Base-by-base conservation (phyloP, 2,797 vertebrate species). In the Trachops cirrhosus region DNA sequence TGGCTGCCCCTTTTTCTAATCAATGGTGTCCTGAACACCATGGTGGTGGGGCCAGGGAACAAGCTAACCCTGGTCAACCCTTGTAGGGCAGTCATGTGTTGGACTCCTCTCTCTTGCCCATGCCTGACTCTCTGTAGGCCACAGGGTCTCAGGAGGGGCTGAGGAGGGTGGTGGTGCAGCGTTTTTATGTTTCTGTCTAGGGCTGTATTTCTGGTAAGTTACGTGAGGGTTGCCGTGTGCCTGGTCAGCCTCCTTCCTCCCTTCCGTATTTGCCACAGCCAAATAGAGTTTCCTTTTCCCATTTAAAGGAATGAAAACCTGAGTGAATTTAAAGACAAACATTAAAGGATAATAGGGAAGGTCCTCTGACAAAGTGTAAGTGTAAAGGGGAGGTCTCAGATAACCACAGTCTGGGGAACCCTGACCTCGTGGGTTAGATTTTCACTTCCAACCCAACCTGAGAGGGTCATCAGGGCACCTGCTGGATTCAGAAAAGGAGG, bases 391-490 rank as follows among this genome's bases (percentile, higher is more conserved):
- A 41, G 46, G 6, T 32, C 71, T 46, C 19, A 32, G 41, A 24
- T 15, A 29, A 41, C 12, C 11, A 9, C 15, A 67, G 41, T 16
- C 3, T 32, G 22, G 34, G 64, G 54, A 57, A 68, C 0, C 3
- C 62, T 59, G n/a, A 74, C 34, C 85, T 91, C 90, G 44, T 19
- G n/a, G 29, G 68, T 39, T 44, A 54, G 22, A 67, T 18, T 48
- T 77, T n/a, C 67, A 68, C 77, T 79, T 44, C n/a, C 29, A 19
- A 52, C 26, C 18, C 21, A 0, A n/a, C 41, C 83, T 2, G 11
- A 74, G 64, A 91, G 84, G 46, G 88, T 94, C 91, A 68, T 54
- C 29, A 26, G 54, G 52, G 54, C 16, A 94, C 86, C 88, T 80
- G 87, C 70, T 85, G 2, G 2, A 24, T 85, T 78, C 77, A 37